Evolutionary conservation across 2,888 invertebrate species (phyloP).

Genomic region (Schizotus pectinicornis): DNA sequence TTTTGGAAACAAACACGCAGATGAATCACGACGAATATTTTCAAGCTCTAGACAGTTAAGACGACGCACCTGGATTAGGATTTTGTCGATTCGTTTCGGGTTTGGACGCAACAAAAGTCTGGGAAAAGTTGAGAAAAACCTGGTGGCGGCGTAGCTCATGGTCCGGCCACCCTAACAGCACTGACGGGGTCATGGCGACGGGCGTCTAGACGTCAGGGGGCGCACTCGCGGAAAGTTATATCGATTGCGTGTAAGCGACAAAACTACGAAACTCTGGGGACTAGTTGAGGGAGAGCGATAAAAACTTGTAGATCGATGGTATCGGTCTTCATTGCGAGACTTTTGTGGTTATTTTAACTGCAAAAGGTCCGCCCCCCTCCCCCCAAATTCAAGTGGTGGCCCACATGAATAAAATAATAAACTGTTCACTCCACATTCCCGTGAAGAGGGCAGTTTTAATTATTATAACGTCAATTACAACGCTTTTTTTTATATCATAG

Average conservation of each 20-base stretch:
- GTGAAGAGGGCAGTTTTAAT: neutral
- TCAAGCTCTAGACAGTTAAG: neutral
- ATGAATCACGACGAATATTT: slow-evolving; percentile 13
- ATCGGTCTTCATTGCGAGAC: neutral
- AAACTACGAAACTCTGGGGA: slow-evolving; percentile 18
- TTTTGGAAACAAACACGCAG: neutral
- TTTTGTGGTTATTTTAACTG: neutral
- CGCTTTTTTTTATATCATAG: slow-evolving; percentile 8
- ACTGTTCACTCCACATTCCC: too few relatives aligned
- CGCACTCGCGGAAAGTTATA: slow-evolving; percentile 17
- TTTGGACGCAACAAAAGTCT: neutral
- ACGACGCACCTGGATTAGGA: too few relatives aligned
- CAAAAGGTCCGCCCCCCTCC: neutral
- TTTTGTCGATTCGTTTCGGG: neutral
- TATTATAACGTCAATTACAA: slow-evolving; percentile 5
- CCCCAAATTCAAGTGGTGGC: neutral
- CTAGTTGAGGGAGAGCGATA: neutral
- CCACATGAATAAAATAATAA: too few relatives aligned
- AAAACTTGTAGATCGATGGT: neutral
- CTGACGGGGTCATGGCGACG: slow-evolving; percentile 21
- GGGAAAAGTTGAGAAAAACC: slow-evolving; percentile 7
- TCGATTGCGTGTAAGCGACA: slow-evolving; percentile 21
- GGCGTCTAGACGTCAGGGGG: slow-evolving; percentile 25
- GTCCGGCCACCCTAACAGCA: slow-evolving; percentile 25
- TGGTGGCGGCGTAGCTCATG: slow-evolving; percentile 30